Evolutionary conservation across 2,888 invertebrate genomes (phyloP).

Genomic region (Lasioglossum marginatum): DNA sequence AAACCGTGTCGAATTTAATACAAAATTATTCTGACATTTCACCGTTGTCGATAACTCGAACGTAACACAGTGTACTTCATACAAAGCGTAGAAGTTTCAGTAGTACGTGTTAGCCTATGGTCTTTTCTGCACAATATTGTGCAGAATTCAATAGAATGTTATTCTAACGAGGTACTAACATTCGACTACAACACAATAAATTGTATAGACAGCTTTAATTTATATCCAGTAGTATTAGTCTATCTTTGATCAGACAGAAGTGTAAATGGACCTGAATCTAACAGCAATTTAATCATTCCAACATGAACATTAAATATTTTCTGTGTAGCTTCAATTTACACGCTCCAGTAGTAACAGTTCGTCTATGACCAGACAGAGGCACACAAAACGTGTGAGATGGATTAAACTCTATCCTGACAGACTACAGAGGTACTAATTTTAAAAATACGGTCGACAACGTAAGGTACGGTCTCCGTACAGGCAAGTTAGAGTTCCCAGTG

Average conservation of each 20-base stretch:
- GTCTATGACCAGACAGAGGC: not conserved
- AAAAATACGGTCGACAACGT: not conserved
- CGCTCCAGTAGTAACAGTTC: not conserved
- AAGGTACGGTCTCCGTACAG: not conserved
- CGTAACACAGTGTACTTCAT: not conserved
- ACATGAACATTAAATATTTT: too few relatives aligned
- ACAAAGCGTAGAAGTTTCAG: not conserved
- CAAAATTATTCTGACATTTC: not conserved
- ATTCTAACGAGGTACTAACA: too few relatives aligned
- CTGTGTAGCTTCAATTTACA: not conserved
- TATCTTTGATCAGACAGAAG: not conserved
- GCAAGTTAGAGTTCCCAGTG: not conserved
- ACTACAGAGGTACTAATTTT: not conserved
- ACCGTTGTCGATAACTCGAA: not conserved
- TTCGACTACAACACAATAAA: not conserved
- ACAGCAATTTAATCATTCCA: not conserved
- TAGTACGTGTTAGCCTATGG: not conserved
- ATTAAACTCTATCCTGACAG: not conserved
- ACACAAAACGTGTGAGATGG: not conserved
- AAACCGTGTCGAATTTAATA: not conserved
- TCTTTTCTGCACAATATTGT: too few relatives aligned
- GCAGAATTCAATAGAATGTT: not conserved
- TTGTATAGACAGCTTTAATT: not conserved
- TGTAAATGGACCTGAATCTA: not conserved
- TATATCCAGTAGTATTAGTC: not conserved